Base-by-base conservation (phyloP, 2,113 vertebrate genomes). In the Dicerorhinus sumatrensis region DNA sequence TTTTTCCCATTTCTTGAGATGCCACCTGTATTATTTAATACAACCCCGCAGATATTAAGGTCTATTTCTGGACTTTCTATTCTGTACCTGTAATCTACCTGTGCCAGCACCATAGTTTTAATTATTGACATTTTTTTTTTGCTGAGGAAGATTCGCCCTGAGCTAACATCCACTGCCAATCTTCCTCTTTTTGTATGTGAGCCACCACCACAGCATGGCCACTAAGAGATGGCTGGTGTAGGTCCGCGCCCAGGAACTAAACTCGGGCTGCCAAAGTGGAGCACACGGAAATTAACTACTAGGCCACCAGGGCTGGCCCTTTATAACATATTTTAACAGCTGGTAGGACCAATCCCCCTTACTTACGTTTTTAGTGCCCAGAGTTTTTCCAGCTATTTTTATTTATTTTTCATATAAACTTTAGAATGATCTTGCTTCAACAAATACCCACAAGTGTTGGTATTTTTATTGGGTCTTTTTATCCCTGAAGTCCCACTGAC, bases 31-130 rank as follows among this genome's bases (percentile, higher is more conserved):
- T 89, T 93, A 70, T 84, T 73, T 70, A 31, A 36, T 70, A 79
- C 94, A 75, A 36, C 29, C 39, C 46, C 39, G 20, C 21, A 56
- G 42, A 88, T 48, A 63, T 73, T 58, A 76, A 89, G 6, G 48
- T 62, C 80, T 88, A 67, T 95, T 72, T 91, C 31, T 92, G 18
- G 62, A 67, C 62, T 91, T 97, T 86, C 54, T 81, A 23, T 82
- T 54, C 46, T 70, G 21, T 86, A 29, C 51, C 51, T 81, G 89
- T 62, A 79, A 92, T 77, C 70, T 92, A 65, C 70, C 17, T 70
- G 16, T 81, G 75, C 54, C 29, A 85, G 31, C 69, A 69, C 36
- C 58, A 48, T 23, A 81, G 39, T 83, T 89, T 89, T 48, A 94
- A 89, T 92, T 85, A 48, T 39, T 33, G 23, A 76, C 17, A 36